Evolutionary conservation across 2,888 invertebrate species (phyloP).

Genomic region (Ganaspis brasiliensis): DNA sequence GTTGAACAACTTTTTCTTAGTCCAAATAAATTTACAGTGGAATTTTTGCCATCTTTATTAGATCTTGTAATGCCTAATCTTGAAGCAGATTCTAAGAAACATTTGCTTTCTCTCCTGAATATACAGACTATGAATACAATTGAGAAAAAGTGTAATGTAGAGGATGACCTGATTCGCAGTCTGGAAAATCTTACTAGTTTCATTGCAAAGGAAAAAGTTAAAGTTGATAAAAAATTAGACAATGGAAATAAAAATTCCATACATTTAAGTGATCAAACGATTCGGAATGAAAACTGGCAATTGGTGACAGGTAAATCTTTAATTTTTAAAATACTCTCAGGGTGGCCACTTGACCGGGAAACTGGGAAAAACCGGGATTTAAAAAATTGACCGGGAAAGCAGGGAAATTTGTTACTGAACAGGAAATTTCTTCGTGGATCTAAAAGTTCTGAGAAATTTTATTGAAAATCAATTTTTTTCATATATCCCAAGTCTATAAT

Average conservation of each 20-base stretch:
- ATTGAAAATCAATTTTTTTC: too few species aligned
- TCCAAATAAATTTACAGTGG: constrained; percentile 66
- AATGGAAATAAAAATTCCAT: constrained; percentile 43
- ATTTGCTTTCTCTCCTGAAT: constrained; percentile 65
- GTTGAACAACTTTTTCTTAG: constrained; percentile 66
- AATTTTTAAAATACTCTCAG: too few species aligned
- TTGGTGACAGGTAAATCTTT: constrained; percentile 62
- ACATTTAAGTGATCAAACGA: constrained; percentile 63
- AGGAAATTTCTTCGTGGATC: too few species aligned
- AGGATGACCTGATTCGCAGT: constrained; percentile 79
- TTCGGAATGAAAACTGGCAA: constrained; percentile 71
- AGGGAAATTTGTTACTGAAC: too few species aligned
- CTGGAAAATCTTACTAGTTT: constrained; percentile 78
- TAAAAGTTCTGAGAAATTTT: too few species aligned
- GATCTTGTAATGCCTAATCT: constrained; percentile 67
- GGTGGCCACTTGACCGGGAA: too few species aligned
- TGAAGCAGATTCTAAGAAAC: constrained; percentile 58
- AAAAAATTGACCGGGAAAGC: too few species aligned
- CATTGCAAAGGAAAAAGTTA: constrained; percentile 13
- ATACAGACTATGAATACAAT: constrained; percentile 73
- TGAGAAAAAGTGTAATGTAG: constrained; percentile 59
- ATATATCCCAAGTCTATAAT: too few species aligned
- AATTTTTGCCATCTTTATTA: constrained; percentile 68
- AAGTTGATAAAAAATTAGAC: constrained; percentile 30
- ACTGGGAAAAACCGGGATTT: too few species aligned